phyloP scores from a whole-genome alignment of 1,140 invertebrate species.

The Heliconius eleuchia region DNA sequence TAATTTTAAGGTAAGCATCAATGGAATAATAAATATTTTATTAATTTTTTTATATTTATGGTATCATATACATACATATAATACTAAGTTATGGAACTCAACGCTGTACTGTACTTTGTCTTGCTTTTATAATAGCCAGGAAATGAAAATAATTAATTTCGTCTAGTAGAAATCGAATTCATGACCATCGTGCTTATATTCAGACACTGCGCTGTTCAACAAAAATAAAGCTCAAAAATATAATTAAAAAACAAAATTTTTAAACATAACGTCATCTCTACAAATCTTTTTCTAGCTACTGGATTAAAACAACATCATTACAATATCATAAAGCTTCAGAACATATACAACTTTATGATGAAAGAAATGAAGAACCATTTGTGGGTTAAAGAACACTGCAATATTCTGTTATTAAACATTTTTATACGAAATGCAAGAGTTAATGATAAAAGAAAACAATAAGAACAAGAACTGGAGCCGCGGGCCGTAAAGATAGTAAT shows the following conservation, averaged over 20 bases:
- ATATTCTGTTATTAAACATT: constrained; percentile 18
- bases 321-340: background rate
- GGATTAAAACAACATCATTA: background rate
- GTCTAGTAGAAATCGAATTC: background rate
- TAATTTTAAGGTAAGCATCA: background rate
- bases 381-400: background rate
- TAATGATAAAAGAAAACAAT: constrained; percentile 20
- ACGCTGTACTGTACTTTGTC: no score
- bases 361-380: constrained; percentile 4
- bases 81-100: no score
- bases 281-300: no score
- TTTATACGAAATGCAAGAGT: constrained; percentile 15
- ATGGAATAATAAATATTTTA: background rate
- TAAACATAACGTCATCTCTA: no score
- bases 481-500: constrained; percentile 21
- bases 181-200: background rate
- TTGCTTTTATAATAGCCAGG: no score
- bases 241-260: no score
- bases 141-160: no score
- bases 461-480: background rate
- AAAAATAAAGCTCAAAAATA: no score
- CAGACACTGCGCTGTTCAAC: background rate
- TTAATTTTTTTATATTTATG: background rate
- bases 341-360: background rate
- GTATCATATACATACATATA: no score